phyloP scores from a whole-genome alignment of 2,888 invertebrate genomes.

The Caradrina kadenii region DNA sequence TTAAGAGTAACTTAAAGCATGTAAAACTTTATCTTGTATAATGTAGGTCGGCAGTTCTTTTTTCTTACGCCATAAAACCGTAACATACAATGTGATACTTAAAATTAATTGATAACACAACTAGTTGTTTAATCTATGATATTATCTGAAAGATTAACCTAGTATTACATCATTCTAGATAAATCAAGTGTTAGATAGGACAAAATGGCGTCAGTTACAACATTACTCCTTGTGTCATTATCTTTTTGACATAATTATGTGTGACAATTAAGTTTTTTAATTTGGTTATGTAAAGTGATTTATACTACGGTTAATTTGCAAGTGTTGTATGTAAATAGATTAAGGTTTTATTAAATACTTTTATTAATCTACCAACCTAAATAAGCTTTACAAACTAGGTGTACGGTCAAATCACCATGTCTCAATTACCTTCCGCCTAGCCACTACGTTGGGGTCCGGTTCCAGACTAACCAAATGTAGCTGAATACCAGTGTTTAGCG shows the following conservation, averaged over 20 bases:
- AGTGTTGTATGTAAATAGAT: neutral
- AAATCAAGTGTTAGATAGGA: conserved; percentile 18
- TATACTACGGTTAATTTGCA: neutral
- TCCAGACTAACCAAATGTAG: too few species aligned
- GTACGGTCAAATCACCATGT: neutral
- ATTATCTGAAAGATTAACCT: conserved; percentile 70
- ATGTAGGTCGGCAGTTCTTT: too few species aligned
- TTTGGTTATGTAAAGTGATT: conserved; percentile 27
- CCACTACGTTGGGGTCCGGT: too few species aligned
- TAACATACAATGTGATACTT: conserved; percentile 12
- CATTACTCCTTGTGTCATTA: conserved; percentile 25
- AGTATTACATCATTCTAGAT: conserved; percentile 70
- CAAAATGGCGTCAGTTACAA: conserved; percentile 15
- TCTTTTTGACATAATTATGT: conserved; percentile 36
- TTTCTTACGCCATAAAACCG: neutral
- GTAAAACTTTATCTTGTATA: too few species aligned
- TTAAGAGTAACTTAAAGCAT: too few species aligned
- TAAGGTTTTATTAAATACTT: neutral
- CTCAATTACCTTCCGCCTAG: too few species aligned
- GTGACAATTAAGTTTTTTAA: conserved; percentile 12
- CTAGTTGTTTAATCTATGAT: conserved; percentile 33
- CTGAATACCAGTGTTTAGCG: too few species aligned
- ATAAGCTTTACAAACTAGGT: neutral
- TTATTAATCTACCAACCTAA: neutral
- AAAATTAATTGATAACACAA: conserved; percentile 40